Evolutionary conservation across 2,797 vertebrate species (phyloP), one percentile per base, ranked within the genome.

Genomic region (Mormyrus hasselquistii): DNA sequence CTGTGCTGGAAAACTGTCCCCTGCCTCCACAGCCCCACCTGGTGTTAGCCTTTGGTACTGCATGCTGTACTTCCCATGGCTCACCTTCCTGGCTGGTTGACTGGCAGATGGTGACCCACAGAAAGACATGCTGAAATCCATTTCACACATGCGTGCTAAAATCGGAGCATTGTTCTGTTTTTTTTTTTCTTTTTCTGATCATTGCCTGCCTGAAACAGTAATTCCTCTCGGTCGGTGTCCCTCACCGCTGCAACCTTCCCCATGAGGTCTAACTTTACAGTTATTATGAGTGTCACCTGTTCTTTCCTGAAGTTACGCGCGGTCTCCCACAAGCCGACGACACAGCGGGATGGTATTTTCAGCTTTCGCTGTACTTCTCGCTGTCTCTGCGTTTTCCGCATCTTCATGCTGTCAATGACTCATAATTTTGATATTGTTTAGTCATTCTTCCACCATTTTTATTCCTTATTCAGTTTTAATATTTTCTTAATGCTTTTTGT

Each of bases 11-110:
- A 84, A 12, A 89, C 8, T 41, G 52, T 84, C 53, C 76, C 8
- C 88, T 86, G 59, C 88, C 88, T 57, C 29, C 25, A 10, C 41
- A 86, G 57, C 83, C 55, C 88, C 88, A 86, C 62, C 88, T 89
- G 82, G 44, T 89, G 88, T 73, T 86, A 9, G 88, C 7, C 34
- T 73, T 41, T 34, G 59, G 83, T 50, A 86, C 41, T 10, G 65
- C 38, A 22, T 47, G 41, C 41, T 29, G 12, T 53, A 34, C 25
- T 29, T 50, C 14, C 22, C 50, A 6, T 10, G 10, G 22, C 4
- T 87, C 34, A 87, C 12, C 34, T 59, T 59, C 12, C 84, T 34
- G 84, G 14, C 84, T 50, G 0, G 22, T 52, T 53, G 84, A 86
- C 19, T 52, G 84, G 22, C 84, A 86, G 84, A 55, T 53, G 50